These are phyloP conservation scores for Mylabris phalerata DNA, from an alignment of 1,140 invertebrate species.

Conservation along the genomic window DNA sequence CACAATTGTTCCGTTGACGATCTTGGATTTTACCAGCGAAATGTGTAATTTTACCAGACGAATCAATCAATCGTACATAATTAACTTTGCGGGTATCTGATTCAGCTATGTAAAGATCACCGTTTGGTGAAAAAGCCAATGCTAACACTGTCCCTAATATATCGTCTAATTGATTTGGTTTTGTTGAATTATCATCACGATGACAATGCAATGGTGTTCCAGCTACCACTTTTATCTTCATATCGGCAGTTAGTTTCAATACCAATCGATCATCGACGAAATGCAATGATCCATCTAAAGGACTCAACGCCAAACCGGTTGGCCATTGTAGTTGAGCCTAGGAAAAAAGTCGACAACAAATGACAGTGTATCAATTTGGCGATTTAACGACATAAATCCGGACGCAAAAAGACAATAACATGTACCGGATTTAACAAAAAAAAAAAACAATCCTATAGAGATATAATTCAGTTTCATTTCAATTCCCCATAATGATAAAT, in stretches of 20 bases:
- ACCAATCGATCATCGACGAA: slow-evolving; percentile 93
- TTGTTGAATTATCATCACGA: slow-evolving; percentile 42
- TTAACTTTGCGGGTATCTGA: slow-evolving; percentile 85
- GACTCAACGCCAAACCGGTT: slow-evolving; percentile 85
- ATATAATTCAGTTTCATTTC: no score
- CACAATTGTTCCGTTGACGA: slow-evolving; percentile 48
- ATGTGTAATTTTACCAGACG: slow-evolving; percentile 75
- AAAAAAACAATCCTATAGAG: no score
- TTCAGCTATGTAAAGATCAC: slow-evolving; percentile 90
- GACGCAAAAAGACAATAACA: no score
- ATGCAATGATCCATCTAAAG: slow-evolving; percentile 87
- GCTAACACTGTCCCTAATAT: slow-evolving; percentile 70
- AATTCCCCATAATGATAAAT: no score
- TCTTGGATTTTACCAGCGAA: slow-evolving; percentile 71
- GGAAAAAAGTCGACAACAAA: slow-evolving; percentile 3
- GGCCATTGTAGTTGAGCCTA: slow-evolving; percentile 93
- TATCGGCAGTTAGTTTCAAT: slow-evolving; percentile 82
- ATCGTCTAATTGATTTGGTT: slow-evolving; percentile 25
- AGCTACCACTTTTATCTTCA: slow-evolving; percentile 84
- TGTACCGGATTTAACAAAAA: no score
- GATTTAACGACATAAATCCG: not conserved
- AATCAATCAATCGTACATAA: slow-evolving; percentile 75
- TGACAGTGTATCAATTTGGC: not conserved
- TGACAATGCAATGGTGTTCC: slow-evolving; percentile 85
- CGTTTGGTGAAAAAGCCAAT: slow-evolving; percentile 85